These are phyloP conservation scores for Palloptera scutellata DNA, from an alignment of 2,888 invertebrate genomes.

Conservation along the genomic window DNA sequence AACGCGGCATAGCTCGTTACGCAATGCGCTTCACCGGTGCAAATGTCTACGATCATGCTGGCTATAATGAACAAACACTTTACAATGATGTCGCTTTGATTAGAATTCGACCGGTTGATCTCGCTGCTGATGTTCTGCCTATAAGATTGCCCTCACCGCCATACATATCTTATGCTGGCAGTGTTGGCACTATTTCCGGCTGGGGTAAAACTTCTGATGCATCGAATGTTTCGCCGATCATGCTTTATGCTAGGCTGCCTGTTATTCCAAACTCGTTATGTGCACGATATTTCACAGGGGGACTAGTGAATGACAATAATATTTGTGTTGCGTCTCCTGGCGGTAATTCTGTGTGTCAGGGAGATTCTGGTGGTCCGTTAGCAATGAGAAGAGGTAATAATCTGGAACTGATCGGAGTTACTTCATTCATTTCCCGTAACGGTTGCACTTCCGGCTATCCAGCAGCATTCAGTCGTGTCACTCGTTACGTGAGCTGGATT, in stretches of 20 bases:
- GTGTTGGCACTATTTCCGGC: slow-evolving; percentile 58
- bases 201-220: slow-evolving; percentile 59
- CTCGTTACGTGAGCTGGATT: slow-evolving; percentile 14
- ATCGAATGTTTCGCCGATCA: too few relatives aligned
- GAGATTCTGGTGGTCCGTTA: slow-evolving; percentile 22
- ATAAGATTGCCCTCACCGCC: slow-evolving; percentile 12
- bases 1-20: background rate
- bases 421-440: slow-evolving; percentile 2
- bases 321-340: slow-evolving; percentile 5
- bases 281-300: background rate
- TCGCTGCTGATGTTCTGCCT: background rate
- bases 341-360: background rate
- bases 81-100: slow-evolving; percentile 8
- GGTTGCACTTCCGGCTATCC: slow-evolving; percentile 7
- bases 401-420: slow-evolving; percentile 6
- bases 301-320: background rate
- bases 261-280: background rate
- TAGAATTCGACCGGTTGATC: background rate
- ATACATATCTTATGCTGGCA: slow-evolving; percentile 49
- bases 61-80: background rate
- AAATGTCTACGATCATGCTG: background rate
- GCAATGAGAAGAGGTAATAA: background rate
- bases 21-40: background rate
- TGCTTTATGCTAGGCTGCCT: slow-evolving; percentile 1
- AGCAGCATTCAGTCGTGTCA: slow-evolving; percentile 14